A percentile compares a stretch with the other conserved stretches of the same genome.
Conservation (phyloP, 2,888 invertebrate genomes). For the Sarcophaga rosellei region DNA sequence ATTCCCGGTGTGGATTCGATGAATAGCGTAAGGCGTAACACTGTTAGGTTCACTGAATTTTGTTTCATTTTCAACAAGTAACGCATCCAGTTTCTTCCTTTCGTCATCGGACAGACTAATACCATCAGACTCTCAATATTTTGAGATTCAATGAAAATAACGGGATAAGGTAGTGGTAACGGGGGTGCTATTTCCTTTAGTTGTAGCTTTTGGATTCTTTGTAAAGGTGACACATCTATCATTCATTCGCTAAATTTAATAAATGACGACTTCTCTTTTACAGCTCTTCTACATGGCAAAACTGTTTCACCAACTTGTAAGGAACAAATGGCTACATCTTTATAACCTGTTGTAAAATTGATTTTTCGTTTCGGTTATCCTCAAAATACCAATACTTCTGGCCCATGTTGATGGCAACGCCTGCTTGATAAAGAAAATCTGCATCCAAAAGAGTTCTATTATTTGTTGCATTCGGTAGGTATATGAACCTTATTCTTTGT, state of each 20-base stretch:
- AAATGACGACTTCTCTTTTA: constrained; percentile 5
- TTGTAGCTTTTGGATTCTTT: neutral
- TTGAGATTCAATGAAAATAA: constrained; percentile 35
- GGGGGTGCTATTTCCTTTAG: neutral
- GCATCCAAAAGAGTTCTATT: constrained; percentile 32
- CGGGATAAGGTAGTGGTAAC: constrained; percentile 32
- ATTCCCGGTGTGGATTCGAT: constrained; percentile 23
- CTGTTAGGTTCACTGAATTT: constrained; percentile 19
- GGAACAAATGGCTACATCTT: neutral
- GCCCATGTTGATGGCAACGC: constrained; percentile 40
- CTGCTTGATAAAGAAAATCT: constrained; percentile 45
- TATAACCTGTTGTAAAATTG: neutral
- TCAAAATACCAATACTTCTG: constrained; percentile 38
- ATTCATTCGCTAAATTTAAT: constrained; percentile 3
- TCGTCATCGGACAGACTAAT: constrained; percentile 25
- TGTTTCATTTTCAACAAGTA: constrained; percentile 16
- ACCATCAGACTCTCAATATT: constrained; percentile 41
- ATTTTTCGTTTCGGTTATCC: constrained; percentile 8
- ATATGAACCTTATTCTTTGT: constrained; percentile 5
- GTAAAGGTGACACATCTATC: constrained; percentile 3
- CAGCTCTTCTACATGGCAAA: neutral
- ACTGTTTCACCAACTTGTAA: neutral
- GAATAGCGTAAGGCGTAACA: too few relatives aligned
- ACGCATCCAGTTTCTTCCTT: constrained; percentile 23
- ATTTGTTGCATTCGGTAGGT: constrained; percentile 8